Evolutionary conservation across 2,888 invertebrate species (phyloP).

Genomic region (Drosophila kokeensis): DNA sequence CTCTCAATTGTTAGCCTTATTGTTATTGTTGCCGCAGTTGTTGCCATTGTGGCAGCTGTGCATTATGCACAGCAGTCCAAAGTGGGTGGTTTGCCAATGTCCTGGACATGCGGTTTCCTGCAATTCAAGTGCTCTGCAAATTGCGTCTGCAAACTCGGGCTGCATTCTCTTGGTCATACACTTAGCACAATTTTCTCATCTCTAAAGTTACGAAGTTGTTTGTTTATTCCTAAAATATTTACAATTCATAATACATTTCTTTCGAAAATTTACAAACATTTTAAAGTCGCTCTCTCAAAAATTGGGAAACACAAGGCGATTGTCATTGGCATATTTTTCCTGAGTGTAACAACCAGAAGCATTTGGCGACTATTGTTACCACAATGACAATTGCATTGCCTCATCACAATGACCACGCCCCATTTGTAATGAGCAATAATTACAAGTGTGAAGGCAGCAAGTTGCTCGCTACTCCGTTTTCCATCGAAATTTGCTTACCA

Average conservation of each 20-base stretch:
- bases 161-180: conserved; percentile 17
- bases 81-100: conserved; percentile 38
- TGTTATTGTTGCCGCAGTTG: conserved; percentile 32
- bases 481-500: not conserved
- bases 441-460: not conserved
- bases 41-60: conserved; percentile 14
- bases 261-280: not conserved
- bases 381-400: conserved; percentile 20
- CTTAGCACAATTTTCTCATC: not conserved
- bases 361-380: conserved; percentile 36
- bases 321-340: not conserved
- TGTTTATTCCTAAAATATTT: not conserved
- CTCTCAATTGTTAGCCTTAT: conserved; percentile 57
- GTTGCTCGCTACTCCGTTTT: too few species aligned
- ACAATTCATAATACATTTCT: not conserved
- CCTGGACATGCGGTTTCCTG: conserved; percentile 63
- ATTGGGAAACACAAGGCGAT: not conserved
- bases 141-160: conserved; percentile 22
- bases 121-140: conserved; percentile 48
- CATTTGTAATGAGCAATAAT: not conserved
- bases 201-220: not conserved
- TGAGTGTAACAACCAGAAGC: conserved; percentile 11
- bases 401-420: not conserved
- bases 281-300: not conserved
- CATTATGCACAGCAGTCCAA: conserved; percentile 54